These are phyloP conservation scores for Alouatta palliata DNA, from an alignment of 2,113 vertebrate species.

Conservation along the genomic window DNA sequence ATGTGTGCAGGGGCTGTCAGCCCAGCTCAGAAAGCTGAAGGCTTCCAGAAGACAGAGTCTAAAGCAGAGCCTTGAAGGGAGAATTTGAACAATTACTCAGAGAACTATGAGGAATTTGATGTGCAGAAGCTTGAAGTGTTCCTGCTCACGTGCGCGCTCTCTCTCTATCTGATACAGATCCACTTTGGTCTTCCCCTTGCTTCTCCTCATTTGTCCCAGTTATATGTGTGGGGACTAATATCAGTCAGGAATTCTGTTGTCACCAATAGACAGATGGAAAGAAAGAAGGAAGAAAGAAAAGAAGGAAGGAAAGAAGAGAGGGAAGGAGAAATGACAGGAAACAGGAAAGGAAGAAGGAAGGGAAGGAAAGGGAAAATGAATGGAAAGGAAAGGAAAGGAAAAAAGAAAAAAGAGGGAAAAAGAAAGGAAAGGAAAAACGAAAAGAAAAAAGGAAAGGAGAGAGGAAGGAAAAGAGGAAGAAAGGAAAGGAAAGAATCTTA, in stretches of 20 bases:
- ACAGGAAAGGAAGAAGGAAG: no score
- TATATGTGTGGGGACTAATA: neutral
- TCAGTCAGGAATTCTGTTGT: neutral
- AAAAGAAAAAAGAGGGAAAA: no score
- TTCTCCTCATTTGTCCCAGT: neutral
- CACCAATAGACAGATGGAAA: neutral
- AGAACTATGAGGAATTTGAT: neutral
- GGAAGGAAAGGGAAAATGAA: rapidly evolving
- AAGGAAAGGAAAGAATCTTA: neutral
- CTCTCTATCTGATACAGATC: neutral
- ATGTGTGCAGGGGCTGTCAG: neutral
- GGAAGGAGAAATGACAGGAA: no score
- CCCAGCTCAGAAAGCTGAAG: neutral
- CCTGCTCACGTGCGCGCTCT: no score
- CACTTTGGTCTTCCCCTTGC: neutral
- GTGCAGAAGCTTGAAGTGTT: neutral
- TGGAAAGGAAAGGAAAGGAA: no score
- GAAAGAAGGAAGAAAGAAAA: neutral
- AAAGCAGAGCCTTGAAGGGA: neutral
- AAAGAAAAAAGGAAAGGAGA: no score
- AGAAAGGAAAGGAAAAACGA: rapidly evolving
- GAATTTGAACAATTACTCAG: neutral
- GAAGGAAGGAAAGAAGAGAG: neutral
- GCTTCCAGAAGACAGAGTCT: neutral
- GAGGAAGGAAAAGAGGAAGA: neutral